phyloP scores from a whole-genome alignment of 2,888 invertebrate species.

The Tenodera sinensis region DNA sequence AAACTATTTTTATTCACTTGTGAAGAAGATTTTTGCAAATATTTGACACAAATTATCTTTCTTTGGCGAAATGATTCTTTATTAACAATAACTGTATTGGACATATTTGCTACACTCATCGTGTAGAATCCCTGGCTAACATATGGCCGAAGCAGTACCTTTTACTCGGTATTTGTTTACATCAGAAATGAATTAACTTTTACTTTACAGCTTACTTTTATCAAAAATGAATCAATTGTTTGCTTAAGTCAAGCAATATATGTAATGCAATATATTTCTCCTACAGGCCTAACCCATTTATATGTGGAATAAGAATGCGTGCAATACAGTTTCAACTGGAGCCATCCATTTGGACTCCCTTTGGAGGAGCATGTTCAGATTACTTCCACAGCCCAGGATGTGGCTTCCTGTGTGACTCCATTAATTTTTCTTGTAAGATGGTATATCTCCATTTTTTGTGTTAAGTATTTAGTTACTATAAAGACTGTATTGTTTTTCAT shows the following conservation, averaged over 20 bases:
- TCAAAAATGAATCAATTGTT: too few relatives aligned
- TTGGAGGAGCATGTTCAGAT: constrained; percentile 40
- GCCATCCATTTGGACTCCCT: constrained; percentile 34
- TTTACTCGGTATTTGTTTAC: too few relatives aligned
- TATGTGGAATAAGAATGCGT: constrained; percentile 39
- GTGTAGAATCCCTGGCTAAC: too few relatives aligned
- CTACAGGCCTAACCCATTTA: constrained; percentile 36
- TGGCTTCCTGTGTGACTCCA: constrained; percentile 39
- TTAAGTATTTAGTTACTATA: background rate
- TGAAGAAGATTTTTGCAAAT: too few relatives aligned
- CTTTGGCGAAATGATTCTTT: too few relatives aligned
- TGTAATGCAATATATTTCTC: background rate
- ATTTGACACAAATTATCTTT: too few relatives aligned
- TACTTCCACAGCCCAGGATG: constrained; percentile 40
- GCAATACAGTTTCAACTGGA: constrained; percentile 38
- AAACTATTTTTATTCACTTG: too few relatives aligned
- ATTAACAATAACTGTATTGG: too few relatives aligned
- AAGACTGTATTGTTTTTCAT: background rate
- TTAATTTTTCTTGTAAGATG: constrained; percentile 38
- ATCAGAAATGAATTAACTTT: too few relatives aligned
- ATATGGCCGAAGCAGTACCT: too few relatives aligned
- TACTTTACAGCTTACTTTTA: too few relatives aligned
- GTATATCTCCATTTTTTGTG: background rate
- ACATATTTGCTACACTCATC: too few relatives aligned
- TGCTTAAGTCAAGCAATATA: background rate